Evolutionary conservation across 1,140 invertebrate species (phyloP).

Genomic region (Zaprionus vittiger): DNA sequence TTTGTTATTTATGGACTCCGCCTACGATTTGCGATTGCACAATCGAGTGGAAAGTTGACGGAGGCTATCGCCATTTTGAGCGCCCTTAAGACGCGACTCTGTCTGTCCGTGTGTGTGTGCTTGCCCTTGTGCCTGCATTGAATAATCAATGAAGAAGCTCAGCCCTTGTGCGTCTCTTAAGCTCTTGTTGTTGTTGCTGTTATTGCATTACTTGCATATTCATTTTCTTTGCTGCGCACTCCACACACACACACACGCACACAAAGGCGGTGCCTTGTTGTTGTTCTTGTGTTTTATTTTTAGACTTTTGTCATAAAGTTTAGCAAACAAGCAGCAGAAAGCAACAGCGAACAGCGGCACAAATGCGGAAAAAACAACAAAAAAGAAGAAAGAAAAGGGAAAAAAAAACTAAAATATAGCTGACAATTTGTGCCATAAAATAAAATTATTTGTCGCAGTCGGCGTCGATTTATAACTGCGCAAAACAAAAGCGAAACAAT

Average conservation of each 20-base stretch:
- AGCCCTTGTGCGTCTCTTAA: slow-evolving; percentile 35
- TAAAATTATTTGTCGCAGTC: slow-evolving; percentile 33
- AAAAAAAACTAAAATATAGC: slow-evolving; percentile 20
- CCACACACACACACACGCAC: slow-evolving; percentile 31
- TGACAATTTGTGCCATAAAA: slow-evolving; percentile 65
- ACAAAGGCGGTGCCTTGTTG: slow-evolving; percentile 35
- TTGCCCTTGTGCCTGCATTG: slow-evolving; percentile 63
- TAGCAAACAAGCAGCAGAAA: slow-evolving; percentile 67
- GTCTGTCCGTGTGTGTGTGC: not conserved
- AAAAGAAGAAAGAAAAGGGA: slow-evolving; percentile 9
- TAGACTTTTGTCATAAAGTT: slow-evolving; percentile 81
- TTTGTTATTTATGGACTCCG: slow-evolving; percentile 70
- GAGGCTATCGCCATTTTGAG: slow-evolving; percentile 57
- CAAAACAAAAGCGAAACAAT: slow-evolving; percentile 12
- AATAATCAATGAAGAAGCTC: slow-evolving; percentile 65
- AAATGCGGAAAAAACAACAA: slow-evolving; percentile 68
- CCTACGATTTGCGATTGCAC: slow-evolving; percentile 75
- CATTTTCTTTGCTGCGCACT: slow-evolving; percentile 34
- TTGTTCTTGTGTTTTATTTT: slow-evolving; percentile 60
- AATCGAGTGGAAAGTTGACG: slow-evolving; percentile 60
- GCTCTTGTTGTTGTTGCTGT: slow-evolving; percentile 21
- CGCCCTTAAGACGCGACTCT: slow-evolving; percentile 43
- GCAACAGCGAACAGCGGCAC: slow-evolving; percentile 6
- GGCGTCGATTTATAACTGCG: slow-evolving; percentile 52
- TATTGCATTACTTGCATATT: slow-evolving; percentile 58